Evolutionary conservation across 2,797 vertebrate species (phyloP).

Genomic region (Argya squamiceps): DNA sequence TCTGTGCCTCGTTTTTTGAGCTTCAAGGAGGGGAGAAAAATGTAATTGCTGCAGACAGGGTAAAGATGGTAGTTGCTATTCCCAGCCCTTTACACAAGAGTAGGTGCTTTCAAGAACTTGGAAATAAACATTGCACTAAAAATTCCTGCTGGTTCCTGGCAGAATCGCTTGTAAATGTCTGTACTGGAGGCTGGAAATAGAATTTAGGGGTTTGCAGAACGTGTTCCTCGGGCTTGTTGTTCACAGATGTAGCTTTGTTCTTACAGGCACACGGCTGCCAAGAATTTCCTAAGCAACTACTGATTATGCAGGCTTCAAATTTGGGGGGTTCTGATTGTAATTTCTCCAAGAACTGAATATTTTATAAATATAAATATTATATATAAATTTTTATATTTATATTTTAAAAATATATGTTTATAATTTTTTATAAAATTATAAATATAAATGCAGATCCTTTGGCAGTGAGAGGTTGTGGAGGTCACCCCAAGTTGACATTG

Average conservation of each 20-base stretch:
- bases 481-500: background rate
- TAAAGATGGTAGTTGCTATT: background rate
- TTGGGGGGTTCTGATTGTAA: background rate
- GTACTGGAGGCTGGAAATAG: constrained; percentile 12
- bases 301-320: background rate
- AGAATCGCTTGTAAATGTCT: constrained; percentile 16
- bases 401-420: too few relatives aligned
- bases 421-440: too few relatives aligned
- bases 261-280: background rate
- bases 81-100: background rate
- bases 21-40: background rate
- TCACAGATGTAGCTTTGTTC: constrained; percentile 62
- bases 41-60: background rate
- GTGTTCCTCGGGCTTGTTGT: constrained; percentile 15
- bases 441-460: background rate
- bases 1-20: background rate
- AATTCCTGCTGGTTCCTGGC: constrained; percentile 46
- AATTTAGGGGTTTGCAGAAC: constrained; percentile 28
- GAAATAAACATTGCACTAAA: constrained; percentile 46
- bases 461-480: background rate
- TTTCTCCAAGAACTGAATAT: background rate
- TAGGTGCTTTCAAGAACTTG: constrained; percentile 20
- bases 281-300: constrained; percentile 4
- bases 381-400: too few relatives aligned
- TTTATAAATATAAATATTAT: background rate